Evolutionary conservation across 1,140 invertebrate species (phyloP).

Genomic region (Tetragonula clypearis): DNA sequence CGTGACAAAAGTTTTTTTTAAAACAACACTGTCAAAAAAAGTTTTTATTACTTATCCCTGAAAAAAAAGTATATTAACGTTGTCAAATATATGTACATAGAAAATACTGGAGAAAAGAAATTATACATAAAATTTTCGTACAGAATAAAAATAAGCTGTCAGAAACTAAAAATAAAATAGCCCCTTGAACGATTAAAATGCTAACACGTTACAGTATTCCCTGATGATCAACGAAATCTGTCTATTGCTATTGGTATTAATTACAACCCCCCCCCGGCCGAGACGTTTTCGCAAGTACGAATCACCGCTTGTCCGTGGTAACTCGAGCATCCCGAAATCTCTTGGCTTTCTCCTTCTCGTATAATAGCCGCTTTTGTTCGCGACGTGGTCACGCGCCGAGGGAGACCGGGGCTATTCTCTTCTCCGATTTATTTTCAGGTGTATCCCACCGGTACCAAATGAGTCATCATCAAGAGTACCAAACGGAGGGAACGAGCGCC

Average conservation of each 20-base stretch:
- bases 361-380: background rate
- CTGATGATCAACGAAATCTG: no score
- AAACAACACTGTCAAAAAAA: no score
- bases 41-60: background rate
- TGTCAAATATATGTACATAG: background rate
- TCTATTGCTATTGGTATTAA: background rate
- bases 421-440: conserved; percentile 44
- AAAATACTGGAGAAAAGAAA: background rate
- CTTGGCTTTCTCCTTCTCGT: no score
- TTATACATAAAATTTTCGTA: background rate
- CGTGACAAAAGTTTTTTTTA: no score
- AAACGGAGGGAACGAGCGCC: conserved; percentile 59
- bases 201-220: background rate
- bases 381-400: background rate
- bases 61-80: background rate
- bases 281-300: background rate
- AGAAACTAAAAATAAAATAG: background rate
- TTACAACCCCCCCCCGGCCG: background rate
- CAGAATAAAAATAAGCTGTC: no score
- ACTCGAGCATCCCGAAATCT: background rate
- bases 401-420: background rate
- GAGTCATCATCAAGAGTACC: conserved; percentile 78
- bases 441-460: conserved; percentile 79
- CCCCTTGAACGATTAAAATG: background rate
- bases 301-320: background rate